Evolutionary conservation across 1,140 invertebrate genomes (phyloP).

Genomic region (Drosophila lacertosa): DNA sequence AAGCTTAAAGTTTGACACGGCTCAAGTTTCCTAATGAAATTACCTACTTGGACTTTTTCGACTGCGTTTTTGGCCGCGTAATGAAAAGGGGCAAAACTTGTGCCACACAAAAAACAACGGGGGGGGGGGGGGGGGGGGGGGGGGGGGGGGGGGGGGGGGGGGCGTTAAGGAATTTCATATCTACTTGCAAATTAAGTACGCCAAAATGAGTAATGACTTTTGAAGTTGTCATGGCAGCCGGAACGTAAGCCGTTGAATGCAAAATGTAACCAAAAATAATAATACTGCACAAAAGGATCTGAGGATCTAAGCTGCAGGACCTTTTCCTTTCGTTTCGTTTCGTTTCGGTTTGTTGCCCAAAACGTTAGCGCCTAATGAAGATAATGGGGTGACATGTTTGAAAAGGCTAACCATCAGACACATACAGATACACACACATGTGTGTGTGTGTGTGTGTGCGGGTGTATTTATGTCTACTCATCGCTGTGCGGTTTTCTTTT

Average conservation of each 20-base stretch:
- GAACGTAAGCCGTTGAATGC: conserved; percentile 41
- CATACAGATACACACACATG: conserved; percentile 7
- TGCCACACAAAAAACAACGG: conserved; percentile 25
- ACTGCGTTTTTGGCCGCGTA: conserved; percentile 50
- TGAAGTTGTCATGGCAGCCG: conserved; percentile 71
- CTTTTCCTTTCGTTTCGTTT: conserved; percentile 26
- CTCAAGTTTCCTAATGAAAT: conserved; percentile 84
- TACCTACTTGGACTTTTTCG: conserved; percentile 71
- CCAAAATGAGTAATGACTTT: conserved; percentile 83
- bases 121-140: too few relatives aligned
- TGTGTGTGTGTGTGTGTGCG: conserved; percentile 12
- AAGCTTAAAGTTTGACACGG: conserved; percentile 83
- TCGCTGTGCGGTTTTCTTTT: conserved; percentile 46
- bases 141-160: too few relatives aligned
- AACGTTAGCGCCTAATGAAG: conserved; percentile 79
- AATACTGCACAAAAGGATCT: conserved; percentile 25
- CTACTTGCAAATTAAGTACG: conserved; percentile 77
- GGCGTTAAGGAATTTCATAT: conserved; percentile 75
- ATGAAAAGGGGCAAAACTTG: conserved; percentile 72
- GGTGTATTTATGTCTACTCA: conserved; percentile 67
- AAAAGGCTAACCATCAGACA: conserved; percentile 45
- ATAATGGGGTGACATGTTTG: conserved; percentile 75
- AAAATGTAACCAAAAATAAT: conserved; percentile 47
- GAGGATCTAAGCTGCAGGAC: conserved; percentile 11
- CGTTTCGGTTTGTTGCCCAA: conserved; percentile 24